Percentiles rank a stretch among this genome's conserved stretches.
Conservation (phyloP, 2,113 vertebrate genomes). For the Thunnus maccoyii region DNA sequence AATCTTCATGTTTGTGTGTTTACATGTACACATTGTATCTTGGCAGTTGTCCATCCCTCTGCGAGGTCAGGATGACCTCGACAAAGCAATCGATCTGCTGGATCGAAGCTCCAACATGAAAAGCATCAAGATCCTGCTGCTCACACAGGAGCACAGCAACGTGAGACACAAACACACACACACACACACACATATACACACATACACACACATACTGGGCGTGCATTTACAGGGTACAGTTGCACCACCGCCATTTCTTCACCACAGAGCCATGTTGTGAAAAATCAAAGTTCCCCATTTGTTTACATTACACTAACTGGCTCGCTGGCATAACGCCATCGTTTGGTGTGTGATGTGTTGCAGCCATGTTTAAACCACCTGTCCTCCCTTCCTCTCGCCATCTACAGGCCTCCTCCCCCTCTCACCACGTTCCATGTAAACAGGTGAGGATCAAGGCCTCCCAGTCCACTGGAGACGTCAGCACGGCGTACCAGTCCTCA, state of each 20-base stretch:
- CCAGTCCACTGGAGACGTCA: conserved; percentile 94
- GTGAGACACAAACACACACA: conserved; percentile 81
- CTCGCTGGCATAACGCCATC: background rate
- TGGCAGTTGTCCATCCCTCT: conserved; percentile 93
- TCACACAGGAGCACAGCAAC: conserved; percentile 91
- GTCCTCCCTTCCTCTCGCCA: background rate
- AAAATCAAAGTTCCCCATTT: conserved; percentile 57
- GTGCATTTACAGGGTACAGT: conserved; percentile 2
- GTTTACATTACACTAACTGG: background rate
- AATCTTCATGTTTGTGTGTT: background rate
- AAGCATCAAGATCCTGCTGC: conserved; percentile 94
- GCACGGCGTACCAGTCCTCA: conserved; percentile 88
- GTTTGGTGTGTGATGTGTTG: background rate
- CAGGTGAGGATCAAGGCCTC: conserved; percentile 97
- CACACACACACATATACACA: conserved; percentile 14
- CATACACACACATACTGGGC: background rate
- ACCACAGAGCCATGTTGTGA: conserved; percentile 31
- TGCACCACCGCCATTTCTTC: conserved; percentile 51
- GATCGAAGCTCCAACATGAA: conserved; percentile 96
- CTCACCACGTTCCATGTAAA: conserved; percentile 88
- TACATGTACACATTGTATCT: background rate
- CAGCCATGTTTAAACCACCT: conserved; percentile 16
- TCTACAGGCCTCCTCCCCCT: conserved; percentile 82
- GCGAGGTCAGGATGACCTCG: conserved; percentile 93
- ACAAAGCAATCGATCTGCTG: conserved; percentile 94